Percentiles rank a stretch among this genome's conserved stretches.
Conservation (phyloP, 1,140 invertebrate species). For the Cotesia chilonis region DNA sequence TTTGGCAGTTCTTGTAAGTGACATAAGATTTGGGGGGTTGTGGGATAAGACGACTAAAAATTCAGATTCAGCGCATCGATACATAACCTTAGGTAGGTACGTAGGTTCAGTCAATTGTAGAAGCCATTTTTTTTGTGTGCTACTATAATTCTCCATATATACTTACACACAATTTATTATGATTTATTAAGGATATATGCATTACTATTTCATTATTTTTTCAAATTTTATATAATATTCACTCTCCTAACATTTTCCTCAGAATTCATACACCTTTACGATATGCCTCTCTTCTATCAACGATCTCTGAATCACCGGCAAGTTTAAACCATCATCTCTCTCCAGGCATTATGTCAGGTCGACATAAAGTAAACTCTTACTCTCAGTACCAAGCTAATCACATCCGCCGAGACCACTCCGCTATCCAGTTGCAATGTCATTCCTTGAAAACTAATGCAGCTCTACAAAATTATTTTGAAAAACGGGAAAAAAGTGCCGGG, state of each 20-base stretch:
- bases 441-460: constrained; percentile 65
- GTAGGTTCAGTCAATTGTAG: too few relatives aligned
- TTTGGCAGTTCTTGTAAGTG: too few relatives aligned
- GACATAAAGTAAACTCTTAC: constrained; percentile 56
- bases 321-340: constrained; percentile 52
- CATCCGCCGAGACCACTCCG: constrained; percentile 54
- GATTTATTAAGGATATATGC: too few relatives aligned
- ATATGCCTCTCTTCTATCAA: constrained; percentile 78
- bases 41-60: too few relatives aligned
- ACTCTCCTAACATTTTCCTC: constrained; percentile 38
- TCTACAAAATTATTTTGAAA: constrained; percentile 55
- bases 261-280: constrained; percentile 62
- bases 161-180: too few relatives aligned
- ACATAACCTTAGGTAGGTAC: too few relatives aligned
- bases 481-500: constrained; percentile 72
- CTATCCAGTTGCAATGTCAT: constrained; percentile 61
- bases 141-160: too few relatives aligned
- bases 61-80: too few relatives aligned
- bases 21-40: too few relatives aligned
- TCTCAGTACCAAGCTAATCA: constrained; percentile 44
- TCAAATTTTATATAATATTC: too few relatives aligned
- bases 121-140: too few relatives aligned
- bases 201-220: too few relatives aligned
- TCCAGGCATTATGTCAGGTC: constrained; percentile 41
- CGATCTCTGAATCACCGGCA: constrained; percentile 73